These are phyloP conservation scores for Agelastica alni DNA, from an alignment of 2,888 invertebrate species.

Conservation along the genomic window DNA sequence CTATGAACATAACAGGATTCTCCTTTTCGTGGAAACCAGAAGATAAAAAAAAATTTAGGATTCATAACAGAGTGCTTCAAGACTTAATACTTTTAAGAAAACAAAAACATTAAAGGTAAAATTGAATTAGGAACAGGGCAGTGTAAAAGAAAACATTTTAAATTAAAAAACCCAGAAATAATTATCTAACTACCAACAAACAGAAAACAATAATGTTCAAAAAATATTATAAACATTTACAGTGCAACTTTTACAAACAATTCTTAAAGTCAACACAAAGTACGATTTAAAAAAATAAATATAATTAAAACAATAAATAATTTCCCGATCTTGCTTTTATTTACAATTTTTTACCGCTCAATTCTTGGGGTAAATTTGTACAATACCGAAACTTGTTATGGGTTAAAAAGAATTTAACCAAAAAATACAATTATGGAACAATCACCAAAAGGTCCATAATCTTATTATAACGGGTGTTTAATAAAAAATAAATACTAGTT, in stretches of 20 bases:
- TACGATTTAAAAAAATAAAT: slow-evolving; percentile 30
- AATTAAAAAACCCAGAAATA: background rate
- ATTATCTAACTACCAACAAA: background rate
- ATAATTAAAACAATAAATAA: slow-evolving; percentile 33
- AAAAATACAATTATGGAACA: background rate
- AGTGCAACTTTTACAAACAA: slow-evolving; percentile 15
- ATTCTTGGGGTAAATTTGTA: slow-evolving; percentile 10
- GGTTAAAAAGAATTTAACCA: background rate
- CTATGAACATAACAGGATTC: too few relatives aligned
- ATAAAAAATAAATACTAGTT: too few relatives aligned
- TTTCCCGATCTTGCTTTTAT: slow-evolving; percentile 29
- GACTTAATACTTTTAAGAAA: too few relatives aligned
- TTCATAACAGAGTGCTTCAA: too few relatives aligned
- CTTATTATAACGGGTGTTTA: too few relatives aligned
- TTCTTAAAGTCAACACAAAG: slow-evolving; percentile 20
- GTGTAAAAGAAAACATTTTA: background rate
- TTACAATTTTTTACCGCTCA: slow-evolving; percentile 21
- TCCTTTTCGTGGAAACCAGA: too few relatives aligned
- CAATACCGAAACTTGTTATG: slow-evolving; percentile 13
- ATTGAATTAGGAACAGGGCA: background rate
- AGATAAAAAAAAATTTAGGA: too few relatives aligned
- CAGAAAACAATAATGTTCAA: too few relatives aligned
- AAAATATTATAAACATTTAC: background rate
- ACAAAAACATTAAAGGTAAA: too few relatives aligned
- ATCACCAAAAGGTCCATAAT: too few relatives aligned